Conservation (phyloP, 2,797 vertebrate species). For the Muscicapa striata region DNA sequence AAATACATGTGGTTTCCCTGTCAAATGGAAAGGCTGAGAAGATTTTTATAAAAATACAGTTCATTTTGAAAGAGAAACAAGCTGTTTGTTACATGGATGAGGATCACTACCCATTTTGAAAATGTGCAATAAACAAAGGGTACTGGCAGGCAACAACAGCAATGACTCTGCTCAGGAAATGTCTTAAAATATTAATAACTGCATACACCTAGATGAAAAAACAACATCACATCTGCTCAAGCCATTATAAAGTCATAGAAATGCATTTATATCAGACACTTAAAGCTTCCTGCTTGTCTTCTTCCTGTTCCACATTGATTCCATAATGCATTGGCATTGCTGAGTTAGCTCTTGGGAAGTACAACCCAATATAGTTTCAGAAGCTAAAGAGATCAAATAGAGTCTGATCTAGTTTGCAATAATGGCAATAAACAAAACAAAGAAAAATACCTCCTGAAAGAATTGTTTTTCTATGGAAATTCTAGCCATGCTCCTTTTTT, state of each 20-base stretch:
- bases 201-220: background rate
- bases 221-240: background rate
- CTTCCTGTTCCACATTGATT: slow-evolving; percentile 1
- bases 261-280: background rate
- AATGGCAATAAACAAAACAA: background rate
- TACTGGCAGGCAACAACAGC: background rate
- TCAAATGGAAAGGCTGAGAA: background rate
- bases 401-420: background rate
- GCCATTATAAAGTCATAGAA: slow-evolving; percentile 12
- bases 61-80: background rate
- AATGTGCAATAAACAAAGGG: background rate
- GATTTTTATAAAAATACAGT: background rate
- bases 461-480: slow-evolving; percentile 7
- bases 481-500: background rate
- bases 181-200: slow-evolving; percentile 12
- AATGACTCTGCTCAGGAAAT: background rate
- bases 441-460: background rate
- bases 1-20: background rate
- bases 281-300: background rate
- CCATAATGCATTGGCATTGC: background rate
- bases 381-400: background rate
- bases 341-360: background rate
- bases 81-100: background rate
- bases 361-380: background rate
- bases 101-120: background rate